Evolutionary conservation across 2,113 vertebrate species (phyloP).

Genomic region (Tetraodon nigroviridis): DNA sequence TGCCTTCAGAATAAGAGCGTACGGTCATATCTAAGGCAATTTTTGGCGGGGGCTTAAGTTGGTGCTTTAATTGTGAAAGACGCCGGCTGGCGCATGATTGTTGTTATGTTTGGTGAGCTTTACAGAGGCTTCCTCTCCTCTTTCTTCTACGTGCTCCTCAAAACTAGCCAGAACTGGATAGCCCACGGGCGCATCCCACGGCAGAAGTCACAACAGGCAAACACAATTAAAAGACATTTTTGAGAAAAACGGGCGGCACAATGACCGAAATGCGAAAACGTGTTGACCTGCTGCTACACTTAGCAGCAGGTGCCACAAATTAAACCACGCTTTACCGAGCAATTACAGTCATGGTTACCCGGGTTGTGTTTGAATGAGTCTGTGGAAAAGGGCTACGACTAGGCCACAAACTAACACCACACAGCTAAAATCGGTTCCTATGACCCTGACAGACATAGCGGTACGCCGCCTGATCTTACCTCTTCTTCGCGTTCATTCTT

Average conservation of each 20-base stretch:
- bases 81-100: rapidly evolving
- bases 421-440: neutral
- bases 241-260: neutral
- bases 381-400: conserved; percentile 11
- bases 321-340: neutral
- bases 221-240: conserved; percentile 12
- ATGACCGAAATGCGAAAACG: too few relatives aligned
- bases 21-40: rapidly evolving
- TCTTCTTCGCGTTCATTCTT: conserved; percentile 93
- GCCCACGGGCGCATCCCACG: conserved; percentile 45
- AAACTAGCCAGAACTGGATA: conserved; percentile 75
- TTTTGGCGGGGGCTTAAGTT: neutral
- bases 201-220: conserved; percentile 2
- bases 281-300: neutral
- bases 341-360: neutral
- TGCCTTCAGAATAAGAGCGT: conserved; percentile 43
- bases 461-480: conserved; percentile 65
- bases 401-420: conserved; percentile 48
- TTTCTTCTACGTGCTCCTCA: conserved; percentile 43
- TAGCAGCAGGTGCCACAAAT: neutral
- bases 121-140: conserved; percentile 5
- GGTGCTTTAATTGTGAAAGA: conserved; percentile 41
- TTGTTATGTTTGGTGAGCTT: conserved; percentile 3
- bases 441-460: neutral
- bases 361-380: conserved; percentile 34